Evolutionary conservation across 2,888 invertebrate genomes (phyloP), one percentile per base, ranked within the genome.

Genomic region (Hydroisotoma schaefferi): DNA sequence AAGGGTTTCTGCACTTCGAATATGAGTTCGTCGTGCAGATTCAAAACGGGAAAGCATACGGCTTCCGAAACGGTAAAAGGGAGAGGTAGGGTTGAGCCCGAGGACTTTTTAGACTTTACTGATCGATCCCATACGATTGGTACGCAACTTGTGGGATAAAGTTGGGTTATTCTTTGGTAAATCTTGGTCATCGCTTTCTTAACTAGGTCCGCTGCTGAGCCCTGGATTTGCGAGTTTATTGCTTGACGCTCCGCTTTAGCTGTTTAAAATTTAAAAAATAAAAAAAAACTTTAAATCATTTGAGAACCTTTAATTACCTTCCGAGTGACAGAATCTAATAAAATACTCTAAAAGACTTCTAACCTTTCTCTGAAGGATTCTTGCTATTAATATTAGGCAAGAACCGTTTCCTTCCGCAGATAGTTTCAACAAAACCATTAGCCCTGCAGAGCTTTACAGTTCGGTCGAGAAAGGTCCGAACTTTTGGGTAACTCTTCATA

Each of bases 1-100:
- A 84, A 81, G 2, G 80, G 76, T 57, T 80, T 63, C 51, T 71
- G 72, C 64, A 83, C 84, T 82, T 99, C 95, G 75, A 90, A 95
- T 27, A 99, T 84, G 2, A 99, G 81, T 80, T 99, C 99, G 78
- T 99, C 98, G 76, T 99, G 98, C 73, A 99, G 81, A 76, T 97
- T 94, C 25, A 98, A 80, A 2, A 97, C 85, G 15, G 97, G 82
- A 63, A 82, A 82, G 0, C 85, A 86, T 71, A 73, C 61, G 70
- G 74, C 10, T 37, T 33, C 15, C 15, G 28, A 22, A 8, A n/a
- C 28, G 20, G 38, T 5, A n/a, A 26, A 18, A 8, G 1, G 20
- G 61, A 37, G 37, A 28, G 37, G 18, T 48, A n/a, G 75, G 65
- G 5, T 49, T 59, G 40, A 58, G 43, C 54, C 59, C 46, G 51